phyloP scores from a whole-genome alignment of 2,888 invertebrate genomes.

The Caenorhabditis afra region DNA sequence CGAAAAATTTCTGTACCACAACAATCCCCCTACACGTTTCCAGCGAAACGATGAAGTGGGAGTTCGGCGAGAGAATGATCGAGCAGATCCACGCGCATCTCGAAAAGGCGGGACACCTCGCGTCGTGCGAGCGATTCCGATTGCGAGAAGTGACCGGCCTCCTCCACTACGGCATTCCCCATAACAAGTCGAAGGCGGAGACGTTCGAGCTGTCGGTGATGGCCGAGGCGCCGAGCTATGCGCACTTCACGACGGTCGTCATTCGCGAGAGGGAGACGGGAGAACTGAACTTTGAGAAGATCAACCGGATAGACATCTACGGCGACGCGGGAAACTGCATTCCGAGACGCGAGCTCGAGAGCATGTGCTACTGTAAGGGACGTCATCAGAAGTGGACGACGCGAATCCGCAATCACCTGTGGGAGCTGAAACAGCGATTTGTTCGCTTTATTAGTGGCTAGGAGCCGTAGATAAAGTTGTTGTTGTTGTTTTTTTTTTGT shows the following conservation, averaged over 20 bases:
- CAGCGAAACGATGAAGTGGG: constrained; percentile 24
- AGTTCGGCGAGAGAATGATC: constrained; percentile 4
- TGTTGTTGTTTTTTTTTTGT: too few species aligned
- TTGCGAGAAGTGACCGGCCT: constrained; percentile 12
- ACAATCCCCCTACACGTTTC: too few species aligned
- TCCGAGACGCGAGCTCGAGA: constrained; percentile 9
- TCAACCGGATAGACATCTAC: constrained; percentile 21
- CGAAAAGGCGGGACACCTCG: neutral
- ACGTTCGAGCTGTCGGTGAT: constrained; percentile 26
- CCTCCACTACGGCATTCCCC: constrained; percentile 17
- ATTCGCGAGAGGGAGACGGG: constrained; percentile 9
- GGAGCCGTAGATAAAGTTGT: too few species aligned
- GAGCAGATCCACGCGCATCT: constrained; percentile 23
- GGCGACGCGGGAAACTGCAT: constrained; percentile 30
- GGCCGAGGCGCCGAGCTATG: constrained; percentile 19
- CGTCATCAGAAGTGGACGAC: too few species aligned
- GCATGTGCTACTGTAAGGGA: constrained; percentile 35
- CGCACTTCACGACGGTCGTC: constrained; percentile 16
- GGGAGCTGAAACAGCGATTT: too few species aligned
- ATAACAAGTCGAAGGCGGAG: constrained; percentile 8
- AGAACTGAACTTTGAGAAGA: constrained; percentile 8
- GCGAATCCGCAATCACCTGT: too few species aligned
- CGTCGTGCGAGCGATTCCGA: constrained; percentile 19
- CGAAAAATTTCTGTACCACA: too few species aligned
- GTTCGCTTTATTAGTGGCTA: too few species aligned